phyloP scores from a whole-genome alignment of 1,140 invertebrate species.

The Bilobella aurantiaca region DNA sequence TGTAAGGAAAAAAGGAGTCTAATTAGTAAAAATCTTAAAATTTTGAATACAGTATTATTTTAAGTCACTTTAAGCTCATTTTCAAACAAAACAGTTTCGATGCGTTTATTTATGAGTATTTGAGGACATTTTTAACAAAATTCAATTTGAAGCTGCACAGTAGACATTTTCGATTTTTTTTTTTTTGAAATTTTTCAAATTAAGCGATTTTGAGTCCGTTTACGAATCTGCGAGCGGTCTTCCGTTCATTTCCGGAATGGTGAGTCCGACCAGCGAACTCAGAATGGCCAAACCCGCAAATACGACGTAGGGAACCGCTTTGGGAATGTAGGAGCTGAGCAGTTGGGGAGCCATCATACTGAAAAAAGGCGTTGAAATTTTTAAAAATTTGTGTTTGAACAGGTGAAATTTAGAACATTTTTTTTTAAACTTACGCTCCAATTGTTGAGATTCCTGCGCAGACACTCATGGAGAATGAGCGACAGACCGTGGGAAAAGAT shows the following conservation, averaged over 20 bases:
- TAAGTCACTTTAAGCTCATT: neutral
- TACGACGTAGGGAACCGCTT: slow-evolving; percentile 7
- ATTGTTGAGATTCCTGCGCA: slow-evolving; percentile 2
- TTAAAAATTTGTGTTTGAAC: neutral
- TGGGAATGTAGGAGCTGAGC: slow-evolving; percentile 1
- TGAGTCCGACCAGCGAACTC: slow-evolving; percentile 10
- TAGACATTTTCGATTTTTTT: neutral
- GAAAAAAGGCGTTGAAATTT: no score
- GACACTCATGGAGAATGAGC: neutral
- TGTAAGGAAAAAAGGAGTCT: neutral
- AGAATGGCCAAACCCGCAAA: slow-evolving; percentile 13
- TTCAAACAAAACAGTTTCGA: neutral
- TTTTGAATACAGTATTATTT: neutral
- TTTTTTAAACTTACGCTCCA: neutral
- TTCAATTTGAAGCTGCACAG: no score
- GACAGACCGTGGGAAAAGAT: slow-evolving; percentile 11
- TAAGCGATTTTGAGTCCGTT: neutral
- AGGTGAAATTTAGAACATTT: neutral
- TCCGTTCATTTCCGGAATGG: slow-evolving; percentile 18
- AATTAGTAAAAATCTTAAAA: neutral
- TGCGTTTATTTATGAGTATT: neutral
- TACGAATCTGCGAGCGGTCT: slow-evolving; percentile 6
- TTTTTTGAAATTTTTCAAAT: neutral
- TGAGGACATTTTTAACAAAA: no score
- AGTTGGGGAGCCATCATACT: neutral